These are phyloP conservation scores for Hartigia nigra DNA, from an alignment of 2,888 invertebrate species.

Conservation along the genomic window DNA sequence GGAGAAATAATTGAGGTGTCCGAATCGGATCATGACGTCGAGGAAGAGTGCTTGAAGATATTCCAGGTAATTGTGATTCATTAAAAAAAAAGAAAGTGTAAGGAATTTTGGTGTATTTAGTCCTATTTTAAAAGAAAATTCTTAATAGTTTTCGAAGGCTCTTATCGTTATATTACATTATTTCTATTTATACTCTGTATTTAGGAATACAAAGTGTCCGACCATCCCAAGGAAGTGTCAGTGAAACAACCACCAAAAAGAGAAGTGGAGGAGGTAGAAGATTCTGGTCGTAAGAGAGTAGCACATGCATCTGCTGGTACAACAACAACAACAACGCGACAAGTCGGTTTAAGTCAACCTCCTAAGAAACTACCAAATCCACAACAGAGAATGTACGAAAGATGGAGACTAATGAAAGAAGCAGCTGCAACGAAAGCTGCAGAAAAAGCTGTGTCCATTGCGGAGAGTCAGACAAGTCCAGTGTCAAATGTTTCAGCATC, in stretches of 20 bases:
- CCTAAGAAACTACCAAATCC: slow-evolving; percentile 49
- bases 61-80: slow-evolving; percentile 74
- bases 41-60: slow-evolving; percentile 86
- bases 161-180: slow-evolving; percentile 10
- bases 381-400: slow-evolving; percentile 59
- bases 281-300: slow-evolving; percentile 74
- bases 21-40: slow-evolving; percentile 77
- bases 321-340: slow-evolving; percentile 40
- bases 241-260: slow-evolving; percentile 41
- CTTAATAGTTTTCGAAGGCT: neutral
- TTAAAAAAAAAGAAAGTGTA: neutral
- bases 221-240: slow-evolving; percentile 48
- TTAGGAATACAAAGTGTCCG: slow-evolving; percentile 59
- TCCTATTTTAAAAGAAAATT: neutral
- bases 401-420: slow-evolving; percentile 58
- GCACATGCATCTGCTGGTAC: slow-evolving; percentile 71
- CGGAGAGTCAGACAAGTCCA: slow-evolving; percentile 7
- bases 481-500: slow-evolving; percentile 12
- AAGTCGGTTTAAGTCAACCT: slow-evolving; percentile 45
- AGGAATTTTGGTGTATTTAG: neutral
- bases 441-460: slow-evolving; percentile 25
- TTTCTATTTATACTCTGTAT: slow-evolving; percentile 17
- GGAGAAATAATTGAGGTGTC: slow-evolving; percentile 65
- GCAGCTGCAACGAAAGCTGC: slow-evolving; percentile 50
- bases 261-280: slow-evolving; percentile 47